Conservation (phyloP, 2,888 invertebrate genomes). For the Leuctra nigra region DNA sequence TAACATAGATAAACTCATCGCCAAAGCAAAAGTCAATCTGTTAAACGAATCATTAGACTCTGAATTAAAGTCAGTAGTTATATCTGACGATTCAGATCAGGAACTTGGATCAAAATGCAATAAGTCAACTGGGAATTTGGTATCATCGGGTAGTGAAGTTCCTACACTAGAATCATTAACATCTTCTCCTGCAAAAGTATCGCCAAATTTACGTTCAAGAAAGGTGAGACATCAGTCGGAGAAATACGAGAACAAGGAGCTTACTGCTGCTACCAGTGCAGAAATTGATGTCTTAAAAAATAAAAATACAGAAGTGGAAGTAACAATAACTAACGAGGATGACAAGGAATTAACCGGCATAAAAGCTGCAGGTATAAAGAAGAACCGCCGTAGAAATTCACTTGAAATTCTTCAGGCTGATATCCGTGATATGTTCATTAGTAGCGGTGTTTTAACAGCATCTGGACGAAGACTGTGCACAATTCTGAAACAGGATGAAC, state of each 20-base stretch:
- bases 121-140: too few relatives aligned
- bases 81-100: slow-evolving; percentile 36
- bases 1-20: too few relatives aligned
- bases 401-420: slow-evolving; percentile 59
- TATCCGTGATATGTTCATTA: slow-evolving; percentile 62
- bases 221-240: too few relatives aligned
- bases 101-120: too few relatives aligned
- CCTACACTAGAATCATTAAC: too few relatives aligned
- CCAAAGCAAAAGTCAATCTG: too few relatives aligned
- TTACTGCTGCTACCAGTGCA: too few relatives aligned
- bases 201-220: too few relatives aligned
- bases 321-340: background rate
- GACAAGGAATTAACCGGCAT: background rate
- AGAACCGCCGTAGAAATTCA: slow-evolving; percentile 43
- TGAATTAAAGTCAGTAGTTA: slow-evolving; percentile 28
- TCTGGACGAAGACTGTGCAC: slow-evolving; percentile 60
- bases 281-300: background rate
- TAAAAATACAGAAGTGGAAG: background rate
- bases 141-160: too few relatives aligned
- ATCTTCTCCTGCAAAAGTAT: too few relatives aligned
- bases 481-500: slow-evolving; percentile 44
- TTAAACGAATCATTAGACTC: background rate
- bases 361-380: background rate
- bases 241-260: too few relatives aligned
- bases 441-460: slow-evolving; percentile 54